These are phyloP conservation scores for Dysidea cf. avara DNA, from an alignment of 37 sponge, comb jelly and placozoan species.

Conservation along the genomic window DNA sequence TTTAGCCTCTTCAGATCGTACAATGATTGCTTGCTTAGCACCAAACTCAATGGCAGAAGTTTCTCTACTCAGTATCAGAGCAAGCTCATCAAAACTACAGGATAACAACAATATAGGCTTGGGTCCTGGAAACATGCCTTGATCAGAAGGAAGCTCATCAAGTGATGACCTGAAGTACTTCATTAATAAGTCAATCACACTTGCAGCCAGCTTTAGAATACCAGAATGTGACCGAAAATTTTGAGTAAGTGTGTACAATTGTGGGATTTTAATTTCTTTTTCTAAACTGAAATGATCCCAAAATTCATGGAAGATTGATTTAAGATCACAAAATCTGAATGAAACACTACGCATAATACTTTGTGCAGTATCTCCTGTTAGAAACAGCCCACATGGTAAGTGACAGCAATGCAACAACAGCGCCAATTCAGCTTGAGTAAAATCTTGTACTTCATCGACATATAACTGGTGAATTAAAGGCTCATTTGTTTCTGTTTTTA, in stretches of 20 bases:
- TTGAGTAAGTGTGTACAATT: constrained; percentile 42
- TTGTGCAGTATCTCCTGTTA: too few relatives aligned
- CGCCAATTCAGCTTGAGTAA: too few relatives aligned
- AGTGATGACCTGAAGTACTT: constrained; percentile 17
- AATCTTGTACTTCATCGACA: constrained; percentile 45
- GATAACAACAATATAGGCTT: constrained; percentile 42
- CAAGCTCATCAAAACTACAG: constrained; percentile 49
- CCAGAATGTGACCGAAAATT: too few relatives aligned
- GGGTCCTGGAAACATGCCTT: constrained; percentile 33
- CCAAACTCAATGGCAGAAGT: constrained; percentile 85
- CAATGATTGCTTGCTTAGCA: constrained; percentile 81
- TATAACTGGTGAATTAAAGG: constrained; percentile 48
- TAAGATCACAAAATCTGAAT: constrained; percentile 38
- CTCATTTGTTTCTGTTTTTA: constrained; percentile 6
- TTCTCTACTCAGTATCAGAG: constrained; percentile 65
- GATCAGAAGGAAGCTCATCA: constrained; percentile 34
- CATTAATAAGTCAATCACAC: constrained; percentile 21
- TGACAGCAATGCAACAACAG: constrained; percentile 23
- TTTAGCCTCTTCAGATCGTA: constrained; percentile 74
- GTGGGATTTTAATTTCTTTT: constrained; percentile 11
- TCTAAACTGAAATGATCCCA: too few relatives aligned
- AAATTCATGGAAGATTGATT: constrained; percentile 5
- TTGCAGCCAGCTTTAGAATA: constrained; percentile 32
- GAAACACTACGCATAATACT: constrained; percentile 32
- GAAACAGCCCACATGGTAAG: constrained; percentile 26